These are phyloP conservation scores for Baryphthengus martii DNA, from an alignment of 2,113 vertebrate species.

Conservation along the genomic window DNA sequence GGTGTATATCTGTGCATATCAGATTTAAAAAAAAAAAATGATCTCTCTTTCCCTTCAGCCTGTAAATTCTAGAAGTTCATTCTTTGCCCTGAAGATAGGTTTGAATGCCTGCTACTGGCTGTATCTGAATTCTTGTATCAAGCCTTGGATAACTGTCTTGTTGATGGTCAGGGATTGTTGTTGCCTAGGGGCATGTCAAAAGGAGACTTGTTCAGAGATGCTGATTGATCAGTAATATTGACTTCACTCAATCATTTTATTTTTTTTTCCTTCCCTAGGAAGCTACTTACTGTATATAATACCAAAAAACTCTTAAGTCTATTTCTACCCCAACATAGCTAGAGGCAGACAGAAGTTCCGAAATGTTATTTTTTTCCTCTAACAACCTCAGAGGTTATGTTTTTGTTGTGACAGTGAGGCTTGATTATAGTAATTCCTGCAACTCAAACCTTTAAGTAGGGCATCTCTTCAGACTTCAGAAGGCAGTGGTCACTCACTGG, in stretches of 20 bases:
- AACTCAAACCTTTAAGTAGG: conserved; percentile 49
- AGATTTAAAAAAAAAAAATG: not conserved
- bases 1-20: not conserved
- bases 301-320: not conserved
- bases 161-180: conserved; percentile 36
- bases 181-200: conserved; percentile 30
- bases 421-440: conserved; percentile 60
- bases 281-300: not conserved
- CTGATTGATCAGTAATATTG: conserved; percentile 55
- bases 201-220: conserved; percentile 49
- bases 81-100: not conserved
- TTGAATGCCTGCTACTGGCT: conserved; percentile 24
- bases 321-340: not conserved
- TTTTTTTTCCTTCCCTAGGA: not conserved
- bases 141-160: conserved; percentile 19
- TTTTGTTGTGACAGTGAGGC: conserved; percentile 45
- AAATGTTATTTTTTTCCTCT: conserved; percentile 57
- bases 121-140: not conserved
- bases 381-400: conserved; percentile 44
- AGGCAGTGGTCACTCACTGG: not conserved
- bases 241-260: conserved; percentile 26
- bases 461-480: conserved; percentile 5
- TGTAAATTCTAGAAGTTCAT: not conserved
- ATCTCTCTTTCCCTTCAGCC: not conserved
- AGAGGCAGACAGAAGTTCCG: conserved; percentile 42